A percentile compares a stretch with the other conserved stretches of the same genome.
phyloP scores from a whole-genome alignment of 1,140 invertebrate genomes.

The Dendroctonus ponderosae region DNA sequence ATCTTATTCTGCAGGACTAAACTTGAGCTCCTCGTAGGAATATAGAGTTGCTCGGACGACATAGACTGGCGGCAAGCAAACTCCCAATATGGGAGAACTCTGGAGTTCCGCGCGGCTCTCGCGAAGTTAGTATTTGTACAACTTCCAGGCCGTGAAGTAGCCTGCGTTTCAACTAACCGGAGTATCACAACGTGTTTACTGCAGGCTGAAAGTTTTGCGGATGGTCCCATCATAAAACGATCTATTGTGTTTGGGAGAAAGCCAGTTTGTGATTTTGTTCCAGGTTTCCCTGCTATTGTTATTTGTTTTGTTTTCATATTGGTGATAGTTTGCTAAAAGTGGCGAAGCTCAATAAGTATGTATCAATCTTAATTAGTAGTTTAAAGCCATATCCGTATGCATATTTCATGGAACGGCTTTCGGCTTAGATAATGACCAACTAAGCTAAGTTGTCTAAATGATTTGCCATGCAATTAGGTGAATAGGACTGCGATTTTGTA shows the following conservation, averaged over 20 bases:
- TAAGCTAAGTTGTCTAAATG: too few relatives aligned
- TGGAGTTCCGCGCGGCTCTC: constrained; percentile 11
- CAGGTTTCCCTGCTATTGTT: too few relatives aligned
- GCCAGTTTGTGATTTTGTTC: constrained; percentile 7
- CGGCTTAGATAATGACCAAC: too few relatives aligned
- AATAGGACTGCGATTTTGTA: too few relatives aligned
- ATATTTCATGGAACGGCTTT: too few relatives aligned
- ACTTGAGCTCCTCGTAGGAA: constrained; percentile 13
- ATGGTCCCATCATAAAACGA: not conserved
- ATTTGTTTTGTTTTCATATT: too few relatives aligned
- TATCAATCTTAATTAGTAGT: not conserved
- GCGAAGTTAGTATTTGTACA: constrained; percentile 22
- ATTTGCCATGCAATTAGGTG: too few relatives aligned
- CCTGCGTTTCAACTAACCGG: not conserved
- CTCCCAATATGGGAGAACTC: constrained; percentile 9
- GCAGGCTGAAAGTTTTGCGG: constrained; percentile 9
- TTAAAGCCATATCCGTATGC: not conserved
- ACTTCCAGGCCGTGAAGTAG: constrained; percentile 17
- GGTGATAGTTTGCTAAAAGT: constrained; percentile 1
- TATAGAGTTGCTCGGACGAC: constrained; percentile 2
- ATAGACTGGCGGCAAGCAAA: constrained; percentile 10
- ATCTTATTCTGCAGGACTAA: constrained; percentile 9
- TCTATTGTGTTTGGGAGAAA: constrained; percentile 8
- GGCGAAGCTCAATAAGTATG: constrained; percentile 24
- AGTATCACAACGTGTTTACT: constrained; percentile 12